These are phyloP conservation scores for Tretioscincus oriximinensis DNA, from an alignment of 2,113 vertebrate species.

Conservation along the genomic window DNA sequence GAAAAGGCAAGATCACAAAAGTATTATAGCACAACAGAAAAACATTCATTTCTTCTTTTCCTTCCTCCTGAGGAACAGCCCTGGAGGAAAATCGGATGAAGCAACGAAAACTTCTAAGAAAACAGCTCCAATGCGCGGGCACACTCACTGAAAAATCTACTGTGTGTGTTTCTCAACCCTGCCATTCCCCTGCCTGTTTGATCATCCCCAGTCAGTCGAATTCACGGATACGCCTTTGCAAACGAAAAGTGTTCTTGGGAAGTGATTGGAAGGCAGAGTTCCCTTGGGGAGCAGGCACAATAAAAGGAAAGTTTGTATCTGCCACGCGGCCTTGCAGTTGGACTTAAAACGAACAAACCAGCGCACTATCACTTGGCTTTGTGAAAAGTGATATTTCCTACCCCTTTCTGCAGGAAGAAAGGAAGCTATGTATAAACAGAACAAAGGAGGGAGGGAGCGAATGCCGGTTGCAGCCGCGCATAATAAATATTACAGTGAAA, in stretches of 20 bases:
- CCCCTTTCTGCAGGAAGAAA: constrained; percentile 56
- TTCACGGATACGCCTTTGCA: constrained; percentile 56
- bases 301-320: constrained; percentile 57
- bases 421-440: constrained; percentile 71
- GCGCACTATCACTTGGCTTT: constrained; percentile 48
- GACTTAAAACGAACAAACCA: constrained; percentile 62
- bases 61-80: not conserved
- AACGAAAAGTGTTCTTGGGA: constrained; percentile 64
- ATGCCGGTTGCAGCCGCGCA: constrained; percentile 68
- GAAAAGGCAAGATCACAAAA: not conserved
- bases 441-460: constrained; percentile 77
- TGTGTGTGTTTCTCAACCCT: constrained; percentile 53
- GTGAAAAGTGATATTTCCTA: constrained; percentile 70
- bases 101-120: constrained; percentile 48
- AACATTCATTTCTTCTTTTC: not conserved
- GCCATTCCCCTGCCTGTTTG: constrained; percentile 64
- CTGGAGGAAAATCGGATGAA: constrained; percentile 39
- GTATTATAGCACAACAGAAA: not conserved
- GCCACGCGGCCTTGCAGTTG: constrained; percentile 51
- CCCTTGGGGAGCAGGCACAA: constrained; percentile 57
- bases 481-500: constrained; percentile 71
- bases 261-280: constrained; percentile 52
- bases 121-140: constrained; percentile 4
- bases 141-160: constrained; percentile 23
- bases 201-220: constrained; percentile 62